These are phyloP conservation scores for Sarcophaga bullata DNA, from an alignment of 1,140 invertebrate species.

Conservation along the genomic window DNA sequence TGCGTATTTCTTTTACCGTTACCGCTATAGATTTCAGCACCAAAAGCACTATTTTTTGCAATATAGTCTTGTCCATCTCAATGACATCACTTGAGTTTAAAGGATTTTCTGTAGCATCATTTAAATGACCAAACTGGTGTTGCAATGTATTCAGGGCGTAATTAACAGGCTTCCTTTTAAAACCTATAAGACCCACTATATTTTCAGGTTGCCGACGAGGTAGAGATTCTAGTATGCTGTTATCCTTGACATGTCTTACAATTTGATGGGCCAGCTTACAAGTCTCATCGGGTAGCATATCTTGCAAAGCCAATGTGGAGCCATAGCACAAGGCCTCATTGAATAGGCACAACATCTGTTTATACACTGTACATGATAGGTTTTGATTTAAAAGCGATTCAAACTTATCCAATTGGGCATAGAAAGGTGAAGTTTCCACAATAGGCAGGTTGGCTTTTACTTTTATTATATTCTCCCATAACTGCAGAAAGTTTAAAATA, in stretches of 20 bases:
- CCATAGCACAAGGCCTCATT: slow-evolving; percentile 92
- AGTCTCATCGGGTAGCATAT: slow-evolving; percentile 86
- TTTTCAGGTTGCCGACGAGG: slow-evolving; percentile 66
- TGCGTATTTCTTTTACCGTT: slow-evolving; percentile 88
- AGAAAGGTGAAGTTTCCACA: slow-evolving; percentile 88
- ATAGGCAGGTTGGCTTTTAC: slow-evolving; percentile 90
- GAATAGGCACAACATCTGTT: slow-evolving; percentile 82
- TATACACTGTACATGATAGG: slow-evolving; percentile 83
- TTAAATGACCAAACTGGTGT: background rate
- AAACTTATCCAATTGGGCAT: slow-evolving; percentile 83
- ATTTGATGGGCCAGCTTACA: slow-evolving; percentile 85
- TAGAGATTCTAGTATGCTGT: slow-evolving; percentile 77
- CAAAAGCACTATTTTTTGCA: slow-evolving; percentile 85
- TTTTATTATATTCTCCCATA: slow-evolving; percentile 92
- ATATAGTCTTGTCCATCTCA: slow-evolving; percentile 74
- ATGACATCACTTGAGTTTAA: slow-evolving; percentile 44
- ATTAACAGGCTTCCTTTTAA: slow-evolving; percentile 64
- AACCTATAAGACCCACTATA: slow-evolving; percentile 69
- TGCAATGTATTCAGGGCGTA: slow-evolving; percentile 45
- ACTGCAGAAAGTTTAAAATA: slow-evolving; percentile 82
- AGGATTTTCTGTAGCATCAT: slow-evolving; percentile 42
- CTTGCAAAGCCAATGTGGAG: slow-evolving; percentile 86
- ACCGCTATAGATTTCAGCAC: slow-evolving; percentile 90
- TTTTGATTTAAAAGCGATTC: slow-evolving; percentile 77
- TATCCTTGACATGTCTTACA: slow-evolving; percentile 86